These are phyloP conservation scores for Epinephelus coioides DNA, from an alignment of 2,797 vertebrate genomes.

Conservation along the genomic window DNA sequence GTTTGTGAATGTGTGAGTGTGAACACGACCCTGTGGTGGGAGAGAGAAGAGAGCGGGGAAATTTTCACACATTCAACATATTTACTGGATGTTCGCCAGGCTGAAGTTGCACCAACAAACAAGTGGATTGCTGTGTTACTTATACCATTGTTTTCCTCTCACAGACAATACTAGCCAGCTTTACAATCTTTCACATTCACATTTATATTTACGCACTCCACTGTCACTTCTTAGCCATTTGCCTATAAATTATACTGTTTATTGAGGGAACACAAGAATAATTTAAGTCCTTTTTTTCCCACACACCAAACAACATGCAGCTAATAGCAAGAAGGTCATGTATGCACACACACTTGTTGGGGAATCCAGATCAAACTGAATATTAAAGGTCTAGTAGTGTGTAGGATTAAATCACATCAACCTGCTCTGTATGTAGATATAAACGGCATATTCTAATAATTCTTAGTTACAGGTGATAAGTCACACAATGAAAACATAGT, in stretches of 20 bases:
- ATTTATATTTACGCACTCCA: not conserved
- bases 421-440: too few species aligned
- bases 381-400: too few species aligned
- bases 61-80: conserved; percentile 46
- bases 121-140: conserved; percentile 41
- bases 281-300: too few species aligned
- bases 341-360: too few species aligned
- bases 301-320: too few species aligned
- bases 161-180: not conserved
- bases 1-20: conserved; percentile 28
- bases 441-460: too few species aligned
- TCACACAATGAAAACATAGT: too few species aligned
- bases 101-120: conserved; percentile 45
- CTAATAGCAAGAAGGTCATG: too few species aligned
- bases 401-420: too few species aligned
- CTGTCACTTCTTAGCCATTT: not conserved
- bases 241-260: not conserved
- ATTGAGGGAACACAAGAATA: not conserved
- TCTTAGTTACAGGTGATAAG: too few species aligned
- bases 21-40: conserved; percentile 23
- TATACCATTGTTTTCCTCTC: conserved; percentile 37
- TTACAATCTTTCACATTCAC: conserved; percentile 25
- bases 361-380: too few species aligned
- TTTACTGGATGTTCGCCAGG: conserved; percentile 49
- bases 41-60: conserved; percentile 17